Evolutionary conservation across 2,113 vertebrate genomes (phyloP).

Genomic region (Crocuta crocuta): DNA sequence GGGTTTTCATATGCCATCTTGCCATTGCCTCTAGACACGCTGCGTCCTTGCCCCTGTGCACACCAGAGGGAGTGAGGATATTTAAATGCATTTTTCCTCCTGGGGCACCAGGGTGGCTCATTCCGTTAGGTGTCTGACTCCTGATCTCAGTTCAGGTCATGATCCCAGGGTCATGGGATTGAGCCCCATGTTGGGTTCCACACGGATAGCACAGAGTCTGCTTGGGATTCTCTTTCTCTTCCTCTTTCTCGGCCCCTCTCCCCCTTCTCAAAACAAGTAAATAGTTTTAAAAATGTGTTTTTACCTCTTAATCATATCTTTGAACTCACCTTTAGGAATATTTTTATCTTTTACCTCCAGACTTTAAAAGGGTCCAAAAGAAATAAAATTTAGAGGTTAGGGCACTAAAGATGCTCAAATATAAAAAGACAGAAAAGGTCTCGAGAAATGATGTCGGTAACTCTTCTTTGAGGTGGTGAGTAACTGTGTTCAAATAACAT

Average conservation of each 20-base stretch:
- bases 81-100: neutral
- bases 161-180: no score
- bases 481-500: neutral
- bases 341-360: neutral
- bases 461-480: neutral
- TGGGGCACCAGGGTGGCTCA: no score
- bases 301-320: slow-evolving; percentile 1
- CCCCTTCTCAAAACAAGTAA: no score
- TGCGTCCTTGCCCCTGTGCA: neutral
- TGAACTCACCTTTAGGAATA: neutral
- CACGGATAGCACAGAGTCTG: no score
- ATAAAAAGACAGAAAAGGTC: neutral
- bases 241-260: no score
- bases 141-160: no score
- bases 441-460: neutral
- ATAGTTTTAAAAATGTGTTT: no score
- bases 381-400: neutral
- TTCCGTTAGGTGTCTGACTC: no score
- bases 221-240: no score
- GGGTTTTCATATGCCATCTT: neutral
- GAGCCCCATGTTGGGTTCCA: no score
- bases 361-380: slow-evolving; percentile 18
- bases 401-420: neutral
- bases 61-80: neutral
- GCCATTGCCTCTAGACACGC: neutral